Base-by-base conservation (phyloP, 2,113 vertebrate species). In the Empidonax alnorum region DNA sequence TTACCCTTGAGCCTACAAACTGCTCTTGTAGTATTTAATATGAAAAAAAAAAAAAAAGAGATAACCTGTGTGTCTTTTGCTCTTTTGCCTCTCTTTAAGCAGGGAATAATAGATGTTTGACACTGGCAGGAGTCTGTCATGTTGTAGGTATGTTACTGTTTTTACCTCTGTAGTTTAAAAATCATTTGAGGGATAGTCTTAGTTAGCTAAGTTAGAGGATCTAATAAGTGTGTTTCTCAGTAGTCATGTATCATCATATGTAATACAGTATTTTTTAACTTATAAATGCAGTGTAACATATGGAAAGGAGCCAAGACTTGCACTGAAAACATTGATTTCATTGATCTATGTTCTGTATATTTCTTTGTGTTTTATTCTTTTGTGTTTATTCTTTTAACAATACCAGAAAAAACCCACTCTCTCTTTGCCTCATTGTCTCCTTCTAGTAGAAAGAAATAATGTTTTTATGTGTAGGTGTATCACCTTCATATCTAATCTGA, bases 1-100 rank as follows among this genome's bases (percentile, higher is more conserved):
- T 84, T 94, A 87, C 65, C 76, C 90, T 90, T 93, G 68, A 89
- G 82, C 85, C 86, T 93, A 90, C 76, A 90, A 74, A 80, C 65
- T 72, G 72, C 41, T 90, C 65, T 81, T 92, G 15, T 46, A n/a
- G 35, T 71, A 65, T 89, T 94, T 71, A 92, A 52, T 5, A 47
- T 59, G 30, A 12, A 31, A 9, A 14, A 10, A 14, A 25, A 47
- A 53, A 17, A 46, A 14, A 28, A 12, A 33, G 21, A 37, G 22
- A 50, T 50, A 69, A 86, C 46, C 27, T 78, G 10, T 65, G 35
- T 72, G 88, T 31, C 3, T 65, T 85, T 94, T 50, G 16, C 9
- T 59, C 68, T 95, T 58, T 33, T 5, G 10, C 2, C 24, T 58
- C 7, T 77, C 31, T 71, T 86, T 72, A 49, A 72, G 47, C 7